phyloP scores from a whole-genome alignment of 2,113 vertebrate species.

The Calyptommatus sinebrachiatus region DNA sequence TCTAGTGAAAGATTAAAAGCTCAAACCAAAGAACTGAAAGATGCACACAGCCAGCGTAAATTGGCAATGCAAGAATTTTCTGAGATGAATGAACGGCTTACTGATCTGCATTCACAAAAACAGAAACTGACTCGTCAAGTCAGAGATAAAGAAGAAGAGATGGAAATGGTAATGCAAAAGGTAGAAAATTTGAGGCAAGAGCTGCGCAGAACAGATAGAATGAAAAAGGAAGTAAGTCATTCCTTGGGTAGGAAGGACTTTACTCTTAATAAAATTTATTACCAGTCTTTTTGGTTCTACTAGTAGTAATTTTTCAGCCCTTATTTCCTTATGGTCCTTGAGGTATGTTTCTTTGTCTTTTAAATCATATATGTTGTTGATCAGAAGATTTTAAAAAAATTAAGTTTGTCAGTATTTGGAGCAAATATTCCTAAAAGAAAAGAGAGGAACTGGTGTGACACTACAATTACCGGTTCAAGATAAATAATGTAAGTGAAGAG shows the following conservation, averaged over 20 bases:
- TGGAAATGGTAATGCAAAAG: constrained; percentile 90
- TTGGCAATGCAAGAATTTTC: constrained; percentile 96
- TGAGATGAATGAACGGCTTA: constrained; percentile 92
- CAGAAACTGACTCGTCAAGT: constrained; percentile 93
- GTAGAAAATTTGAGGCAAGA: constrained; percentile 91
- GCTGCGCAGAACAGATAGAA: constrained; percentile 92
- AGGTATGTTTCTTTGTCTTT: constrained; percentile 19
- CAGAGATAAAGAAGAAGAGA: constrained; percentile 97
- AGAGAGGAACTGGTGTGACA: neutral
- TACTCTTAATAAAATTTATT: constrained; percentile 26
- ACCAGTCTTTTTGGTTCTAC: constrained; percentile 18
- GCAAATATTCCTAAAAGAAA: neutral
- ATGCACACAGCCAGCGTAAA: constrained; percentile 94
- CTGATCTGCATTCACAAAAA: constrained; percentile 91
- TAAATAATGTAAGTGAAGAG: neutral
- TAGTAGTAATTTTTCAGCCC: neutral
- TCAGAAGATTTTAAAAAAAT: constrained; percentile 33
- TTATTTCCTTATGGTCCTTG: constrained; percentile 25
- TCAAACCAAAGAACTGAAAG: constrained; percentile 97
- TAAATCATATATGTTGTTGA: constrained; percentile 29
- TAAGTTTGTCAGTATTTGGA: neutral
- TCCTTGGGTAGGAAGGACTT: constrained; percentile 41
- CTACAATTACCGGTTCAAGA: neutral
- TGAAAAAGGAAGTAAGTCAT: constrained; percentile 93
- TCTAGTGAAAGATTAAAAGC: constrained; percentile 89